Evolutionary conservation across 2,888 invertebrate genomes (phyloP).

Genomic region (Scelioninae gen. 1): DNA sequence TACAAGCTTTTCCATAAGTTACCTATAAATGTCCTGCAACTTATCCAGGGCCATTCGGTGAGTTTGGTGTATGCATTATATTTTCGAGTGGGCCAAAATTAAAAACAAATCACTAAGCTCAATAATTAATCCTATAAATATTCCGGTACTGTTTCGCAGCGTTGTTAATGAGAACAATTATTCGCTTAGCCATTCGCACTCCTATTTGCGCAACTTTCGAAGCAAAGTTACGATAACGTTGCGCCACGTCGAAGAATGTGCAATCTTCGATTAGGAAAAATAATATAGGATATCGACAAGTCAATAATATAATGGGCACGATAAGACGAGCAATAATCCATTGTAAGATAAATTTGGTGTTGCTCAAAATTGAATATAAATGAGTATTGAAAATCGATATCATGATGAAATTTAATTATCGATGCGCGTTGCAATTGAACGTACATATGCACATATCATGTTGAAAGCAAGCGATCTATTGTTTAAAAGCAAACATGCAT

Average conservation of each 20-base stretch:
- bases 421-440: constrained; percentile 56
- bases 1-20: constrained; percentile 36
- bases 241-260: constrained; percentile 23
- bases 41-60: constrained; percentile 5
- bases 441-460: constrained; percentile 69
- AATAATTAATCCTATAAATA: constrained; percentile 47
- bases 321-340: constrained; percentile 63
- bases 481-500: constrained; percentile 69
- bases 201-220: too few relatives aligned
- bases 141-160: constrained; percentile 7
- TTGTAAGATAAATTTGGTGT: constrained; percentile 57
- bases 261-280: too few relatives aligned
- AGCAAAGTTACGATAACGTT: too few relatives aligned
- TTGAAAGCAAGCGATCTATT: constrained; percentile 67
- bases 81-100: constrained; percentile 18
- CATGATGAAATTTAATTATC: constrained; percentile 68
- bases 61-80: not conserved
- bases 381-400: constrained; percentile 69
- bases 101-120: constrained; percentile 31
- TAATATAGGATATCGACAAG: constrained; percentile 40
- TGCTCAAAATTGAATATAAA: constrained; percentile 66
- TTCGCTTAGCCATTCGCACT: constrained; percentile 19
- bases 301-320: constrained; percentile 33
- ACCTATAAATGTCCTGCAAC: constrained; percentile 21
- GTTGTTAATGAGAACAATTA: constrained; percentile 57